Conservation (phyloP, 64 coral and sea anemone genomes). For the Montipora capricornis region DNA sequence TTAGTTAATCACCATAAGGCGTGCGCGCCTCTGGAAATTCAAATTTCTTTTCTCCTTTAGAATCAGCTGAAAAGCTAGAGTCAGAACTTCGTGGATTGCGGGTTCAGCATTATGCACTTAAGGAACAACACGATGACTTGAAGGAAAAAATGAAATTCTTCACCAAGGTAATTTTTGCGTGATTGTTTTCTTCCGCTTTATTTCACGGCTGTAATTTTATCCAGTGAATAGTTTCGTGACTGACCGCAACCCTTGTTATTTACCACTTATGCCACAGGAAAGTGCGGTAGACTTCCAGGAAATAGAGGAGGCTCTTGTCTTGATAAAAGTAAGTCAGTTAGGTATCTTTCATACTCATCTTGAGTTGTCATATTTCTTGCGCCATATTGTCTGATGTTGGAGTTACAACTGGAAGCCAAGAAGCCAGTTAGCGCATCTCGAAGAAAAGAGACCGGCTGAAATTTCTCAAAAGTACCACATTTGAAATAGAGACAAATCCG, state of each 20-base stretch:
- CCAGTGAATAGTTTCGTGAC: neutral
- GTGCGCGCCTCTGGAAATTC: no score
- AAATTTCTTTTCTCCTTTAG: slow-evolving; percentile 34
- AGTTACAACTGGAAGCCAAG: neutral
- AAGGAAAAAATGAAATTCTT: slow-evolving; percentile 99
- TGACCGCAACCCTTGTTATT: neutral
- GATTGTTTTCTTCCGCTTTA: neutral
- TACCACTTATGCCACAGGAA: slow-evolving; percentile 60
- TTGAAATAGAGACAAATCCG: no score
- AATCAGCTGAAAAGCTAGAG: slow-evolving; percentile 79
- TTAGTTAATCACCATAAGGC: no score
- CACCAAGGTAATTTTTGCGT: slow-evolving; percentile 71
- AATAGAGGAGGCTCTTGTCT: slow-evolving; percentile 91
- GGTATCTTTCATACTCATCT: neutral
- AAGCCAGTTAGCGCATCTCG: no score
- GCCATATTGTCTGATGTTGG: neutral
- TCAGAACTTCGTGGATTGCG: slow-evolving; percentile 85
- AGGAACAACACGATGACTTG: slow-evolving; percentile 94
- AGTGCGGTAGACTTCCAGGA: slow-evolving; percentile 96
- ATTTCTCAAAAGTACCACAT: no score
- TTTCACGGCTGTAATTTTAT: neutral
- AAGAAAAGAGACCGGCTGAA: no score
- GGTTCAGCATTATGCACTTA: slow-evolving; percentile 90
- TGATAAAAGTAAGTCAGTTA: slow-evolving; percentile 84
- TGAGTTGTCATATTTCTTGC: neutral